A percentile compares a stretch with the other conserved stretches of the same genome.
phyloP scores from a whole-genome alignment of 2,888 invertebrate genomes.

The Thalpophila matura region DNA sequence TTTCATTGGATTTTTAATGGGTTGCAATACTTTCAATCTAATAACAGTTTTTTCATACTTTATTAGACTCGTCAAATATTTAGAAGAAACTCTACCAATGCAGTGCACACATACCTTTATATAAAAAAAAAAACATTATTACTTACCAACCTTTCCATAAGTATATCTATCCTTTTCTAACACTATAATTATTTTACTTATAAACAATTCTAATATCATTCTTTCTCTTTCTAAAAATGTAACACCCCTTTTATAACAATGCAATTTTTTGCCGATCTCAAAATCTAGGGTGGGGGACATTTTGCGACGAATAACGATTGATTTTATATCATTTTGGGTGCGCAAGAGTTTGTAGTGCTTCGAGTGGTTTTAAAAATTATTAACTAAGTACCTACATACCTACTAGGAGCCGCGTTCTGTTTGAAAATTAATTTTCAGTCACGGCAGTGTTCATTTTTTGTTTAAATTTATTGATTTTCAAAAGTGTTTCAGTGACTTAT shows the following conservation, averaged over 20 bases:
- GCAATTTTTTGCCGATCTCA: constrained; percentile 53
- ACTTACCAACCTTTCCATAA: constrained; percentile 19
- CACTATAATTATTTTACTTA: constrained; percentile 21
- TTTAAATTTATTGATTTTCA: neutral
- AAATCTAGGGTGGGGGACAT: constrained; percentile 64
- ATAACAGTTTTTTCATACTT: too few relatives aligned
- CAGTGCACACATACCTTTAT: constrained; percentile 46
- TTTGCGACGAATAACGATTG: constrained; percentile 52
- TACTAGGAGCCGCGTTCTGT: neutral
- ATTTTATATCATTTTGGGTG: constrained; percentile 45
- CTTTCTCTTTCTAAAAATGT: constrained; percentile 64
- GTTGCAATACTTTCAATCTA: too few relatives aligned
- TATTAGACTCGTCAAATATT: too few relatives aligned
- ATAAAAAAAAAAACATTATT: constrained; percentile 44
- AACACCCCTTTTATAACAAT: constrained; percentile 73
- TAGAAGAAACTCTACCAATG: neutral
- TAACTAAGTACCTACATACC: neutral
- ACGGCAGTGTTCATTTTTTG: neutral
- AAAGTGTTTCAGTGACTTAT: neutral
- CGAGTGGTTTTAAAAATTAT: constrained; percentile 27
- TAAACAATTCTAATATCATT: constrained; percentile 55
- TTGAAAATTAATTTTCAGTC: neutral
- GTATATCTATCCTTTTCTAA: constrained; percentile 64
- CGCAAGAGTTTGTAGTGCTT: constrained; percentile 55
- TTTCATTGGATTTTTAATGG: too few relatives aligned